Conservation (phyloP, 2,888 invertebrate genomes). For the Erebia aethiops region DNA sequence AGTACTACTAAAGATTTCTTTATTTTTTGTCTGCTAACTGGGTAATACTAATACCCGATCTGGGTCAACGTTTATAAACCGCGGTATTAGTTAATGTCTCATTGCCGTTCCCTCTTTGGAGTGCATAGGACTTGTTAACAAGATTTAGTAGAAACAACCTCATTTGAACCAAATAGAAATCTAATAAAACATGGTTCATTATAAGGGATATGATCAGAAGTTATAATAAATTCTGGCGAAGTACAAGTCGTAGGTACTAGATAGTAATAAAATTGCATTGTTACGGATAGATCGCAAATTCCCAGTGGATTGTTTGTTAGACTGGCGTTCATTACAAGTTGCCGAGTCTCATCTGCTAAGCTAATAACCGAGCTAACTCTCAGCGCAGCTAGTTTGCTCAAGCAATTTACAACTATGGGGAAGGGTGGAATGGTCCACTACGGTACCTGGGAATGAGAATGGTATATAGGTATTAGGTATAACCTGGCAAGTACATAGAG, state of each 20-base stretch:
- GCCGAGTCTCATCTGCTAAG: slow-evolving; percentile 61
- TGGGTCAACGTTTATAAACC: background rate
- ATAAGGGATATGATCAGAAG: background rate
- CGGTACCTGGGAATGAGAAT: slow-evolving; percentile 7
- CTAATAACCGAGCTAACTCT: slow-evolving; percentile 64
- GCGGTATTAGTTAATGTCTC: background rate
- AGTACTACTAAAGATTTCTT: too few relatives aligned
- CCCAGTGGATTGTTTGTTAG: slow-evolving; percentile 51
- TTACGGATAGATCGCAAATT: slow-evolving; percentile 34
- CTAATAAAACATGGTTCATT: too few relatives aligned
- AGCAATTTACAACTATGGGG: slow-evolving; percentile 31
- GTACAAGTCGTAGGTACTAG: background rate
- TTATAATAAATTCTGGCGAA: slow-evolving; percentile 6
- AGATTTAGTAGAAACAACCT: slow-evolving; percentile 1
- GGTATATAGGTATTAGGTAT: background rate
- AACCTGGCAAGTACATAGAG: background rate
- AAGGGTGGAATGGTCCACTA: slow-evolving; percentile 5
- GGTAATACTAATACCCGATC: slow-evolving; percentile 1
- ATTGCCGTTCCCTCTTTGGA: background rate
- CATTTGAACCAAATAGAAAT: background rate
- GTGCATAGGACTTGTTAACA: background rate
- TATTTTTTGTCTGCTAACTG: too few relatives aligned
- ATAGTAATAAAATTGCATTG: slow-evolving; percentile 15
- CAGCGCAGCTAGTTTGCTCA: slow-evolving; percentile 31
- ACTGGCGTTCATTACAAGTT: slow-evolving; percentile 54